These are phyloP conservation scores for Rissa tridactyla DNA, from an alignment of 2,113 vertebrate genomes.

Conservation along the genomic window DNA sequence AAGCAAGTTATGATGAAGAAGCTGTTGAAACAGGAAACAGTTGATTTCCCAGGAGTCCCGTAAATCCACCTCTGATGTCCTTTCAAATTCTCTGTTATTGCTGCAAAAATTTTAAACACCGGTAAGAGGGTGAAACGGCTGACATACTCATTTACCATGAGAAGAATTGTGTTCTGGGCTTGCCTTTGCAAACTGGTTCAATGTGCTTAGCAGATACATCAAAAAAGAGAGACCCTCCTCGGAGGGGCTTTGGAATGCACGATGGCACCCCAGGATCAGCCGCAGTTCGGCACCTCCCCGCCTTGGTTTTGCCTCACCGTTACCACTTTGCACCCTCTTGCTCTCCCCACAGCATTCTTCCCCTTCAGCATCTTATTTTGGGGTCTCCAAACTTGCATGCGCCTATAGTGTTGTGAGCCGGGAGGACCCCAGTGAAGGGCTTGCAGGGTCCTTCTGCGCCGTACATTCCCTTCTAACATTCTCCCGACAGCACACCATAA, in stretches of 20 bases:
- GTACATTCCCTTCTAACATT: not conserved
- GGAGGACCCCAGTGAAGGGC: not conserved
- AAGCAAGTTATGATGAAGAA: constrained; percentile 62
- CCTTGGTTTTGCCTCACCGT: not conserved
- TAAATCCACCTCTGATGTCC: constrained; percentile 62
- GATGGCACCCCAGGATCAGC: not conserved
- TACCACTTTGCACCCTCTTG: not conserved
- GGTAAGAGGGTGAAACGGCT: not conserved
- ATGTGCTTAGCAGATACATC: not conserved
- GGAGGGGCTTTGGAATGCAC: not conserved
- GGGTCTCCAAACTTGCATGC: not conserved
- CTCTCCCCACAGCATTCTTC: not conserved
- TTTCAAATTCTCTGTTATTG: constrained; percentile 55
- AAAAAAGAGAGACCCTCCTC: not conserved
- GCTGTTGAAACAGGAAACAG: constrained; percentile 65
- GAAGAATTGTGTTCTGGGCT: not conserved
- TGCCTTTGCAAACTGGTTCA: not conserved
- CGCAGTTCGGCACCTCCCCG: not conserved
- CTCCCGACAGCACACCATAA: not conserved
- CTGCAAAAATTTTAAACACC: constrained; percentile 50
- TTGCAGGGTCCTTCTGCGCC: not conserved
- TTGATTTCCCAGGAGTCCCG: constrained; percentile 62
- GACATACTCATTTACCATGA: constrained; percentile 14
- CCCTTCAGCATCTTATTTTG: not conserved
- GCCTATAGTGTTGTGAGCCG: rapidly evolving